phyloP scores from a whole-genome alignment of 2,888 invertebrate species.

The Tortrix viridana region DNA sequence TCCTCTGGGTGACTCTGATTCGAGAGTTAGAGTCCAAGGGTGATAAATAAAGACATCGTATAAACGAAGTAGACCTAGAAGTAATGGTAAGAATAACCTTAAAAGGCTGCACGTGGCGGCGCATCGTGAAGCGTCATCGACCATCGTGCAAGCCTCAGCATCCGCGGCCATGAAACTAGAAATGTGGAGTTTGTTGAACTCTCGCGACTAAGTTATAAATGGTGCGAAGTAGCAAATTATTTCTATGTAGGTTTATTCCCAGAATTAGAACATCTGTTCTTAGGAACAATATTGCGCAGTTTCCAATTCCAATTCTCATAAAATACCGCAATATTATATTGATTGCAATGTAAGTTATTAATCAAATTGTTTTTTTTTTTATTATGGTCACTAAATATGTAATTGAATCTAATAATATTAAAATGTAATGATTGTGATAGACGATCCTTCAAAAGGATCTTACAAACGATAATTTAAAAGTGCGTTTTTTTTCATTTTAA shows the following conservation, averaged over 20 bases:
- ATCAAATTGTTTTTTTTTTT: too few species aligned
- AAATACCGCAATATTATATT: too few species aligned
- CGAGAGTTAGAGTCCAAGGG: too few species aligned
- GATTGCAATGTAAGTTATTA: too few species aligned
- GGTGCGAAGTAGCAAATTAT: conserved; percentile 5
- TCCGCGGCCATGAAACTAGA: conserved; percentile 46
- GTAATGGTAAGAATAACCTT: too few species aligned
- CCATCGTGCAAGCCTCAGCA: conserved; percentile 51
- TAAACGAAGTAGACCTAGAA: too few species aligned
- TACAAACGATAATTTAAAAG: too few species aligned
- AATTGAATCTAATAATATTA: too few species aligned
- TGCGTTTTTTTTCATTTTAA: neutral
- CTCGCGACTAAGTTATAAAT: conserved; percentile 12
- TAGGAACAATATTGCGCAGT: neutral
- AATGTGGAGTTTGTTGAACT: conserved; percentile 36
- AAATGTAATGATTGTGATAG: too few species aligned
- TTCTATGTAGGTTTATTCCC: neutral
- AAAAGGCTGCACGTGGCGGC: conserved; percentile 49
- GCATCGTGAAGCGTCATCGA: conserved; percentile 50
- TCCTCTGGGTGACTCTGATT: too few species aligned
- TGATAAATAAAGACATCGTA: too few species aligned
- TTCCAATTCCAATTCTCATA: neutral
- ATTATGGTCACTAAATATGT: too few species aligned
- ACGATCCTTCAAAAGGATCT: neutral
- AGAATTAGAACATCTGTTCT: neutral